phyloP scores from a whole-genome alignment of 2,888 invertebrate genomes.

The Aphodius sticticus region DNA sequence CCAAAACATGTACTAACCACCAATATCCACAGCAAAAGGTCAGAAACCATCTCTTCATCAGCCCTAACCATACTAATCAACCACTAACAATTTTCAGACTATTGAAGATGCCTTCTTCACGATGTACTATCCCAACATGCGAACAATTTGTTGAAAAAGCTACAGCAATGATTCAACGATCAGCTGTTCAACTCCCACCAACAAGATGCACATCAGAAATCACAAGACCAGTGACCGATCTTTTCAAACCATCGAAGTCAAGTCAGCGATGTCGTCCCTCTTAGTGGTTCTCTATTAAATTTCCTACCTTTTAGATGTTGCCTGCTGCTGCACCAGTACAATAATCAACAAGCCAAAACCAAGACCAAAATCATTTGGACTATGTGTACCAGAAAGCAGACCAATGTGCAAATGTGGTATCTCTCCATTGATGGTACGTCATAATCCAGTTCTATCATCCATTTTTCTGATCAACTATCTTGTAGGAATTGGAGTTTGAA shows the following conservation, averaged over 20 bases:
- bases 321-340: neutral
- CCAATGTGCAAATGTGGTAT: neutral
- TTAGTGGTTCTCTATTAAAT: neutral
- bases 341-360: neutral
- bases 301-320: neutral
- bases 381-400: neutral
- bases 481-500: constrained; percentile 34
- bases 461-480: neutral
- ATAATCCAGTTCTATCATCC: neutral
- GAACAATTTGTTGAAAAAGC: neutral
- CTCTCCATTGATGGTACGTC: neutral
- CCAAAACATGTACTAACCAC: neutral
- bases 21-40: neutral
- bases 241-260: neutral
- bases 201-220: neutral
- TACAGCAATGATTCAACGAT: neutral
- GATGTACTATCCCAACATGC: neutral
- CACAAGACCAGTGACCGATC: neutral
- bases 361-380: neutral
- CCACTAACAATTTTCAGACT: neutral
- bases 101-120: neutral
- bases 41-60: neutral
- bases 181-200: neutral
- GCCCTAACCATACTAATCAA: neutral
- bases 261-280: neutral